phyloP scores from a whole-genome alignment of 2,888 invertebrate genomes.

The Plebejus anna region DNA sequence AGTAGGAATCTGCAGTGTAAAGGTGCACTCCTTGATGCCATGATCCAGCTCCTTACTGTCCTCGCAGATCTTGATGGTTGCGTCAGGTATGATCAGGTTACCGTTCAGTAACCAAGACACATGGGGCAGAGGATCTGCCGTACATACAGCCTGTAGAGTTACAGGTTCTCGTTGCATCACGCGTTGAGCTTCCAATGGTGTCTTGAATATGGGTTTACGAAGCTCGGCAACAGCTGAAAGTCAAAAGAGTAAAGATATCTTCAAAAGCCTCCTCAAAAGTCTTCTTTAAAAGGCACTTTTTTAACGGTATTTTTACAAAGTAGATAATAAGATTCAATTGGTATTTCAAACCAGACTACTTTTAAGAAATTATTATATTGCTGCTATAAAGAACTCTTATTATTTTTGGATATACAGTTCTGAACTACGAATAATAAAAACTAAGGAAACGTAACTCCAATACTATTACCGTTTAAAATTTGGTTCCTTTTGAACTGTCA shows the following conservation, averaged over 20 bases:
- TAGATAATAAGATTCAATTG: too few relatives aligned
- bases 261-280: too few relatives aligned
- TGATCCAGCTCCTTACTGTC: slow-evolving; percentile 85
- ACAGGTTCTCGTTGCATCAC: slow-evolving; percentile 85
- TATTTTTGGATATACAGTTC: background rate
- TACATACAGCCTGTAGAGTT: slow-evolving; percentile 85
- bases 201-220: slow-evolving; percentile 86
- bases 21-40: slow-evolving; percentile 89
- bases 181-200: slow-evolving; percentile 84
- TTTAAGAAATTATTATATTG: too few relatives aligned
- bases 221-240: slow-evolving; percentile 85
- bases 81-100: slow-evolving; percentile 82
- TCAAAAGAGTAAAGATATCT: too few relatives aligned
- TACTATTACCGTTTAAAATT: too few relatives aligned
- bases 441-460: too few relatives aligned
- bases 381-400: background rate
- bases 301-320: too few relatives aligned
- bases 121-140: slow-evolving; percentile 94
- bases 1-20: slow-evolving; percentile 87
- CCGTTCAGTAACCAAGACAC: slow-evolving; percentile 91
- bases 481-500: too few relatives aligned
- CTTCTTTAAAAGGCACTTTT: too few relatives aligned
- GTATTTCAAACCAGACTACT: too few relatives aligned
- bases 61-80: slow-evolving; percentile 82
- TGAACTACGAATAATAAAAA: too few relatives aligned